phyloP scores from a whole-genome alignment of 2,888 invertebrate genomes.

The Tiphia femorata region DNA sequence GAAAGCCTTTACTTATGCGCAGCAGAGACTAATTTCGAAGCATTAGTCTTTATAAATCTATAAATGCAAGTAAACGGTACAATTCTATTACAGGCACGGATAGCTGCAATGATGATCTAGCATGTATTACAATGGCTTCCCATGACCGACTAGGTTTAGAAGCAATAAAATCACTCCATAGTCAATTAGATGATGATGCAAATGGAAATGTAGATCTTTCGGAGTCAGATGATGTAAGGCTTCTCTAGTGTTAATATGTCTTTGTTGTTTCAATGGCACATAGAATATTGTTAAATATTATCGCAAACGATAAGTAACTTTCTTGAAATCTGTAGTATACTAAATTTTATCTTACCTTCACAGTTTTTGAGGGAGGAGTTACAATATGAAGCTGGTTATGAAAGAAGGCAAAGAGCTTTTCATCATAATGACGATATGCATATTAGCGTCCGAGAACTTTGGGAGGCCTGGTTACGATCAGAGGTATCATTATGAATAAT shows the following conservation, averaged over 20 bases:
- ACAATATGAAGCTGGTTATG: slow-evolving; percentile 94
- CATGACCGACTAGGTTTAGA: slow-evolving; percentile 91
- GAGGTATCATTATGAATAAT: slow-evolving; percentile 76
- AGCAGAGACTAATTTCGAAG: too few relatives aligned
- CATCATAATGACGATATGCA: slow-evolving; percentile 98
- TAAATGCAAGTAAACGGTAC: slow-evolving; percentile 40
- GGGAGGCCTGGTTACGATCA: slow-evolving; percentile 96
- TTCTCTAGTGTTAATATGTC: too few relatives aligned
- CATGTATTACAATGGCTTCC: slow-evolving; percentile 78
- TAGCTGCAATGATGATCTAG: slow-evolving; percentile 79
- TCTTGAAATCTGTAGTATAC: too few relatives aligned
- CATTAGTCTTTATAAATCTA: too few relatives aligned
- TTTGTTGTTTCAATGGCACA: too few relatives aligned
- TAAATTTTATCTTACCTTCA: slow-evolving; percentile 58
- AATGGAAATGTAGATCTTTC: slow-evolving; percentile 97
- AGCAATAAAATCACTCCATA: slow-evolving; percentile 92
- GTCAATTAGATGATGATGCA: slow-evolving; percentile 96
- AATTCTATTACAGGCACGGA: slow-evolving; percentile 58
- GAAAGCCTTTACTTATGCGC: too few relatives aligned
- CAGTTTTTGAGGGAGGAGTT: slow-evolving; percentile 96
- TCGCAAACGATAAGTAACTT: too few relatives aligned
- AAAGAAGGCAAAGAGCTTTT: slow-evolving; percentile 92
- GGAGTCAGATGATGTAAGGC: slow-evolving; percentile 97
- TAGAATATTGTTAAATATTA: too few relatives aligned
- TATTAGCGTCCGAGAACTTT: slow-evolving; percentile 96